Conservation (phyloP, 2,113 vertebrate genomes). For the Trogon melanurus region DNA sequence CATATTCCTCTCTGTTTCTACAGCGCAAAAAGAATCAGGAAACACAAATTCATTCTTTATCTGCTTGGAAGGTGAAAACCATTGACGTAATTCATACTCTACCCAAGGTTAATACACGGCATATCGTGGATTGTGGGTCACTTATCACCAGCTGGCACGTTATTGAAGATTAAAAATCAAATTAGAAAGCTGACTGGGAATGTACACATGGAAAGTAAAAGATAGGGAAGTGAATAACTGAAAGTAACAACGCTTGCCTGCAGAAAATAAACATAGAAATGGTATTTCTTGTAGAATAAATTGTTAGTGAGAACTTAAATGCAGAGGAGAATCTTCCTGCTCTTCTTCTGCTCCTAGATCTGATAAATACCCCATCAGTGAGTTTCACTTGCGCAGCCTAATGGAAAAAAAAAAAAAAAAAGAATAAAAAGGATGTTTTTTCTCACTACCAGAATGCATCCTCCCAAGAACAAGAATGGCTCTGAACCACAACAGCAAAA, state of each 20-base stretch:
- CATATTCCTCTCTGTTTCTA: not conserved
- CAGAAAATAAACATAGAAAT: not conserved
- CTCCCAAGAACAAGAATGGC: not conserved
- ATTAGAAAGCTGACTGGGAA: not conserved
- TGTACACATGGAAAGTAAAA: not conserved
- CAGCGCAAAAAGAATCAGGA: fast-evolving
- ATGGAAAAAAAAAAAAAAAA: not conserved
- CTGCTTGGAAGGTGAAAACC: not conserved
- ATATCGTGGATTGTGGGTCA: not conserved
- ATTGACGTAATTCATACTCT: not conserved
- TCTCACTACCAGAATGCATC: not conserved
- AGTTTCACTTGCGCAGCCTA: not conserved
- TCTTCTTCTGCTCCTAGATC: not conserved
- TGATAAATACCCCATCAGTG: not conserved
- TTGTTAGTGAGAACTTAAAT: not conserved
- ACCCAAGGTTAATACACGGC: not conserved
- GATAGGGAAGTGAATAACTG: not conserved
- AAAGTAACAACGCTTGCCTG: not conserved
- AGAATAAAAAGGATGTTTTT: not conserved
- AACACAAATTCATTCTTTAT: not conserved
- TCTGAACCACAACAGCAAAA: not conserved
- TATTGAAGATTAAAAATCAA: not conserved
- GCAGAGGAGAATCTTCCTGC: not conserved
- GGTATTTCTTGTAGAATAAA: not conserved
- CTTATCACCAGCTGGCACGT: not conserved